Evolutionary conservation across 2,797 vertebrate genomes (phyloP).

Genomic region (Hydrolagus colliei): DNA sequence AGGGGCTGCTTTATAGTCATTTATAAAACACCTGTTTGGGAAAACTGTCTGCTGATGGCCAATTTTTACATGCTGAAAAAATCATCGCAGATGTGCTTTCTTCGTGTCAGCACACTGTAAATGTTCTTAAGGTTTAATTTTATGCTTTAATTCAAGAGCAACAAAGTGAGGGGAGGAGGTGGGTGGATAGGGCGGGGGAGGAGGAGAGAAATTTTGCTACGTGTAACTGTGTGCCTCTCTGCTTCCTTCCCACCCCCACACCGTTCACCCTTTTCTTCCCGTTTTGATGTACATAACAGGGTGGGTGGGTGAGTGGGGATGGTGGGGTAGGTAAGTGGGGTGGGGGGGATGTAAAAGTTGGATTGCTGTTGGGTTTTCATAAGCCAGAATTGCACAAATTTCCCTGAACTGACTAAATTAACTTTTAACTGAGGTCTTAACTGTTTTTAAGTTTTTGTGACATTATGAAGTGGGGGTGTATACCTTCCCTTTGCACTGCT

Average conservation of each 20-base stretch:
- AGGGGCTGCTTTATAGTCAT: constrained; percentile 99
- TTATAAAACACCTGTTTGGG: constrained; percentile 97
- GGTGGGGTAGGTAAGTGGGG: too few relatives aligned
- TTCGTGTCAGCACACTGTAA: constrained; percentile 34
- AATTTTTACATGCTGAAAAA: constrained; percentile 53
- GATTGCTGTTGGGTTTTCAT: neutral
- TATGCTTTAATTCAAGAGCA: too few relatives aligned
- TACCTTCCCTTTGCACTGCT: too few relatives aligned
- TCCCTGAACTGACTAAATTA: neutral
- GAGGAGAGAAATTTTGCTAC: too few relatives aligned
- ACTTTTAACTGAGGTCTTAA: neutral
- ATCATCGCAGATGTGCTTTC: constrained; percentile 66
- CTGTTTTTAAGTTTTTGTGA: neutral
- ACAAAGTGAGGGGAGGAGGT: too few relatives aligned
- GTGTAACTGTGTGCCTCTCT: too few relatives aligned
- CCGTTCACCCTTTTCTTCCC: neutral
- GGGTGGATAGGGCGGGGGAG: too few relatives aligned
- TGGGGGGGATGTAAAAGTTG: too few relatives aligned
- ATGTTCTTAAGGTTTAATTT: neutral
- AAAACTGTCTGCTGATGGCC: constrained; percentile 83
- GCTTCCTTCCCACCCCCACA: neutral
- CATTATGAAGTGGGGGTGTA: neutral
- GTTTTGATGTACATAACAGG: neutral
- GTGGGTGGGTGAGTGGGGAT: too few relatives aligned
- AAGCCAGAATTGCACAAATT: neutral